Conservation (phyloP, 2,113 vertebrate genomes). For the Chelonoidis abingdonii region DNA sequence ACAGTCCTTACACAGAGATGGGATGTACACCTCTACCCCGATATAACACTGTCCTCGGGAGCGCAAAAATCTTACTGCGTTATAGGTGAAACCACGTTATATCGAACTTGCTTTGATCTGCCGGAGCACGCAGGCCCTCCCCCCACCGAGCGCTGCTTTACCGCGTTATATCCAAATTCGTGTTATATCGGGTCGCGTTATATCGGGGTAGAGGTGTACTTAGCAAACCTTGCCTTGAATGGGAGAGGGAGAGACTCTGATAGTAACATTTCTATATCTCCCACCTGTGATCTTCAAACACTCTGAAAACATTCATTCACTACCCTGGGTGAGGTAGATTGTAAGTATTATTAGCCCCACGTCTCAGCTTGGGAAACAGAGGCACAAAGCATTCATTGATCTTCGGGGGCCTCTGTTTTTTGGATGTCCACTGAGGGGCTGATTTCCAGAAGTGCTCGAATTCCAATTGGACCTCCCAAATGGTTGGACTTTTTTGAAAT, state of each 20-base stretch:
- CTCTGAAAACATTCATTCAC: neutral
- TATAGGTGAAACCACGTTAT: too few relatives aligned
- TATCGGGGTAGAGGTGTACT: neutral
- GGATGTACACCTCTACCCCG: neutral
- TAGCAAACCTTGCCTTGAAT: neutral
- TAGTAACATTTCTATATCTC: neutral
- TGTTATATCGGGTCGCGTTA: too few relatives aligned
- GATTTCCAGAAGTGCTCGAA: neutral
- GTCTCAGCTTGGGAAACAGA: neutral
- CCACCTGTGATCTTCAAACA: neutral
- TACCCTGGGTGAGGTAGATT: neutral
- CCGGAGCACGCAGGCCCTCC: too few relatives aligned
- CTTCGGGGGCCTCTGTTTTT: neutral
- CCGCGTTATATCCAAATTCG: too few relatives aligned
- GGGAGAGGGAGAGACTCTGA: neutral
- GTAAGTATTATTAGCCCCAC: neutral
- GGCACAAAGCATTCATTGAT: neutral
- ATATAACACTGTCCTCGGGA: too few relatives aligned
- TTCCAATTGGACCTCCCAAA: neutral
- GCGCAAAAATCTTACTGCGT: too few relatives aligned
- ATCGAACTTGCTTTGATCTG: too few relatives aligned
- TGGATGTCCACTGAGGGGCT: neutral
- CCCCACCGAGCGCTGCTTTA: too few relatives aligned
- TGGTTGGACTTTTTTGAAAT: neutral
- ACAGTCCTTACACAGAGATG: neutral